Evolutionary conservation across 2,888 invertebrate genomes (phyloP).

Genomic region (Theodoxus fluviatilis): DNA sequence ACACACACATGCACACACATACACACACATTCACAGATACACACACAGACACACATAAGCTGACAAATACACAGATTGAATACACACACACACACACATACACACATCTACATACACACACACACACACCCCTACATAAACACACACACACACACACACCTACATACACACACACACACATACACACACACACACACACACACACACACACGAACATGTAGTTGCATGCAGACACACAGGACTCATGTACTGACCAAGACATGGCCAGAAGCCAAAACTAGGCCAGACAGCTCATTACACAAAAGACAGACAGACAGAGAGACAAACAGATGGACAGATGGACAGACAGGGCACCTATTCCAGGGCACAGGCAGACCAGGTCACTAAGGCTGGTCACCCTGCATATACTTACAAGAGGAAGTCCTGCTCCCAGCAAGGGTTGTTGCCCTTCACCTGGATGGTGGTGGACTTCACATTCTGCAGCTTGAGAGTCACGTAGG

Average conservation of each 20-base stretch:
- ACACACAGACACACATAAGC: no score
- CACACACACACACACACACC: no score
- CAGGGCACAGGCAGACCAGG: background rate
- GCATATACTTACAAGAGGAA: slow-evolving; percentile 97
- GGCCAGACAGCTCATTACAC: background rate
- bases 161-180: background rate
- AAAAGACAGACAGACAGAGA: slow-evolving; percentile 5
- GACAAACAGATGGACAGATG: slow-evolving; percentile 1
- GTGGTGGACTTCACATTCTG: slow-evolving; percentile 98
- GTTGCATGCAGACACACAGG: background rate
- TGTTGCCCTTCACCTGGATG: slow-evolving; percentile 92
- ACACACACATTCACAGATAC: no score
- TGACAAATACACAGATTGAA: no score
- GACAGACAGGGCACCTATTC: background rate
- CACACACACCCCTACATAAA: no score
- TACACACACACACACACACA: background rate
- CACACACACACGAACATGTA: background rate
- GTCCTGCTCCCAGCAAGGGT: slow-evolving; percentile 98
- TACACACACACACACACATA: no score
- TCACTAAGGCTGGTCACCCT: background rate
- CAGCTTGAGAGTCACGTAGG: slow-evolving; percentile 94
- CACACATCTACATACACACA: no score
- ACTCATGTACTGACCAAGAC: background rate
- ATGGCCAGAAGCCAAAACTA: background rate
- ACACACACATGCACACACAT: no score